Evolutionary conservation across 2,113 vertebrate genomes (phyloP), one percentile per base, ranked within the genome.

Genomic region (Oryctolagus cuniculus): DNA sequence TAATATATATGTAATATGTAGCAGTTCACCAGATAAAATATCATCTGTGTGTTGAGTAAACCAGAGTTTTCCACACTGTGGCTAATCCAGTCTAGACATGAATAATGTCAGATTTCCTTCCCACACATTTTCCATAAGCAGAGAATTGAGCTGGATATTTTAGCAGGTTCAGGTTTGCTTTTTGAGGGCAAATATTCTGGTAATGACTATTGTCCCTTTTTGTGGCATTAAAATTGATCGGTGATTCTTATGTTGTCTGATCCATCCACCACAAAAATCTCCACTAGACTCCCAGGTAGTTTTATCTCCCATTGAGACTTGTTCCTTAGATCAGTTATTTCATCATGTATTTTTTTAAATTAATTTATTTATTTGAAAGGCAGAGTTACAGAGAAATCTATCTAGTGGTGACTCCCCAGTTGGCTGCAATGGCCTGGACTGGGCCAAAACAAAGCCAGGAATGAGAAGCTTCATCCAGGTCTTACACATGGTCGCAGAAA

Each of bases 241-340:
- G 34, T 86, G 19, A 17, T 66, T 78, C 25, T n/a, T 1, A 16
- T 36, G 22, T n/a, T 51, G 38, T 19, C 6, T 63, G 74, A 61
- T 36, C 25, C 21, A 24, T 77, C 25, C 31, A 24, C 29, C 64
- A 27, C 70, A 38, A 1, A 82, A 19, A 61, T 95, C 31, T 31
- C 72, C 10, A 36, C 58, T n/a, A 36, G 24, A 83, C 7, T 44
- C n/a, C 78, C 34, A 24, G 44, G 58, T 6, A 3, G 44, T n/a
- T 82, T 82, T 16, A 69, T 38, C 55, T 83, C 13, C 55, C 64
- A 1, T 5, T 70, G n/a, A 49, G 53, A 94, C 49, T 34, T 38
- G 27, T 61, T 78, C 34, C 53, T 8, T 73, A n/a, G 31, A 38
- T 73, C 15, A 51, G 21, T 77, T 82, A 24, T 73, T 96, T 93